Conservation (phyloP, 2,113 vertebrate genomes). For the Sturnira hondurensis region DNA sequence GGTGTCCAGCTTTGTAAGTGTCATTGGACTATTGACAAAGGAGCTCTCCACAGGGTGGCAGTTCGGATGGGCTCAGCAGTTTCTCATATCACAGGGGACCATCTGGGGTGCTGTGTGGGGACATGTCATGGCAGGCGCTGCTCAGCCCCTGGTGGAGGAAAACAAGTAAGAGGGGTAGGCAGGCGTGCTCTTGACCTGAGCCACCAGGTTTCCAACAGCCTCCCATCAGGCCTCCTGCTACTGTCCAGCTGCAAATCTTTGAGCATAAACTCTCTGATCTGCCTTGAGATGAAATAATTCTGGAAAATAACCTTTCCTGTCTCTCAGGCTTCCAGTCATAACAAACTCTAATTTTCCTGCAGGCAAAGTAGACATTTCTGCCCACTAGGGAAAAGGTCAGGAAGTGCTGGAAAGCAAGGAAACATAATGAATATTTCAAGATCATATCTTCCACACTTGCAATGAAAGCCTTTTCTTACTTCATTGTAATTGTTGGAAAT, state of each 20-base stretch:
- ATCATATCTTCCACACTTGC: not conserved
- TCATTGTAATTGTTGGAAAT: not conserved
- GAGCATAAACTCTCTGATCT: not conserved
- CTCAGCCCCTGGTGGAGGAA: not conserved
- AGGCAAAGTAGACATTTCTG: slow-evolving; percentile 24
- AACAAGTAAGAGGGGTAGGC: not conserved
- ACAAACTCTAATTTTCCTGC: slow-evolving; percentile 30
- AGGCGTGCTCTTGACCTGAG: not conserved
- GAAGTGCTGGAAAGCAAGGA: slow-evolving; percentile 10
- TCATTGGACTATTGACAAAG: not conserved
- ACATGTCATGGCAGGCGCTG: not conserved
- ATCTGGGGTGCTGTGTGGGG: not conserved
- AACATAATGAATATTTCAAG: slow-evolving; percentile 23
- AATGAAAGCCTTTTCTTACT: not conserved
- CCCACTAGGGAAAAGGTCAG: slow-evolving; percentile 58
- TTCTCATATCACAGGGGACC: not conserved
- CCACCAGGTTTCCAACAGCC: not conserved
- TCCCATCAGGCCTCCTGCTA: not conserved
- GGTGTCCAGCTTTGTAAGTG: not conserved
- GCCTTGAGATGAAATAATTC: slow-evolving; percentile 31
- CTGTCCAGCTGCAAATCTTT: not conserved
- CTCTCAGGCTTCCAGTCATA: slow-evolving; percentile 43
- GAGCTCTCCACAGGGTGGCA: not conserved
- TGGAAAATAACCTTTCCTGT: slow-evolving; percentile 37
- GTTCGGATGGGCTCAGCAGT: not conserved